A percentile compares a stretch with the other conserved stretches of the same genome.
These are phyloP conservation scores for Leucania comma DNA, from an alignment of 2,888 invertebrate species.

Conservation along the genomic window DNA sequence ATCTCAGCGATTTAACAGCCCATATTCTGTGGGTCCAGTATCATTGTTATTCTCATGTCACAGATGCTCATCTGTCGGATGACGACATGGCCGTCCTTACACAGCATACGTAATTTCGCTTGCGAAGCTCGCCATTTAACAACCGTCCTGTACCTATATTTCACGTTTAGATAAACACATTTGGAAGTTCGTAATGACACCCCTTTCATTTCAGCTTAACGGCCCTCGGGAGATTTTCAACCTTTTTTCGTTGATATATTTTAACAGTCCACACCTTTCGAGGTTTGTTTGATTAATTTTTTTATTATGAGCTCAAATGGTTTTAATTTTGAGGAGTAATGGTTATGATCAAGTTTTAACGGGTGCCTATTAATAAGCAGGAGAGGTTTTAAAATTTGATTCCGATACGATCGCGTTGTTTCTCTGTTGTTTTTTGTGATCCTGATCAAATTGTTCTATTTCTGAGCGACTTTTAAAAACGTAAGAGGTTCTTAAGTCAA, in stretches of 20 bases:
- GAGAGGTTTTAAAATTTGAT: background rate
- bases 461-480: background rate
- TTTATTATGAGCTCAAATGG: slow-evolving; percentile 64
- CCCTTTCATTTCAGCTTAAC: slow-evolving; percentile 68
- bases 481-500: no score
- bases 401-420: background rate
- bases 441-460: background rate
- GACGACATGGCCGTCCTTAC: slow-evolving; percentile 39
- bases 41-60: slow-evolving; percentile 48
- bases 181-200: slow-evolving; percentile 71
- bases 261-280: slow-evolving; percentile 58
- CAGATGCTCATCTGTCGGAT: slow-evolving; percentile 42
- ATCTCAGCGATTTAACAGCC: slow-evolving; percentile 54
- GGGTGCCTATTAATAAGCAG: slow-evolving; percentile 34
- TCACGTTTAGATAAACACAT: slow-evolving; percentile 72
- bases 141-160: slow-evolving; percentile 60
- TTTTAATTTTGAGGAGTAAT: slow-evolving; percentile 61
- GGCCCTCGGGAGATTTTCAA: slow-evolving; percentile 65
- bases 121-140: slow-evolving; percentile 64
- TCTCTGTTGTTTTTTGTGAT: background rate
- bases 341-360: slow-evolving; percentile 43
- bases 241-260: slow-evolving; percentile 67
- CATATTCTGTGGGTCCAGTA: slow-evolving; percentile 40
- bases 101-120: slow-evolving; percentile 63
- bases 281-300: slow-evolving; percentile 60